Conservation (phyloP, 2,113 vertebrate genomes). For the Coturnix japonica region DNA sequence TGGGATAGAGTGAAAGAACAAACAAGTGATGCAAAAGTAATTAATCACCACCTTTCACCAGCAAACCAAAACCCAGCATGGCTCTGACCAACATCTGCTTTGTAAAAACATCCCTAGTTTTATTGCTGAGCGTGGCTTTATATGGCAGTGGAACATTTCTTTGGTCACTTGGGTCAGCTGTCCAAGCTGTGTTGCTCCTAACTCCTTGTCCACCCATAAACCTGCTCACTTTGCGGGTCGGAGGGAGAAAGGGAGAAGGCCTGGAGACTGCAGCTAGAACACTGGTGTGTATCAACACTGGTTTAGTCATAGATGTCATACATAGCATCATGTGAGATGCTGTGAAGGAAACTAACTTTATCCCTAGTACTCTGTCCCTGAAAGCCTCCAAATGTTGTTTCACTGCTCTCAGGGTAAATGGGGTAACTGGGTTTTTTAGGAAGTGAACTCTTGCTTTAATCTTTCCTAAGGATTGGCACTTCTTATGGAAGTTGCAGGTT, state of each 20-base stretch:
- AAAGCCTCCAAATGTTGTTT: background rate
- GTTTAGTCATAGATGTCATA: background rate
- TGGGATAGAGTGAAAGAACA: background rate
- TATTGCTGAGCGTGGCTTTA: background rate
- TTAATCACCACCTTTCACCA: background rate
- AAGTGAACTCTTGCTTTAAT: background rate
- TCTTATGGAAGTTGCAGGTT: background rate
- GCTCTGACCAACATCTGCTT: background rate
- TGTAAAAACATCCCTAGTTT: background rate
- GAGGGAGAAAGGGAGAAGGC: background rate
- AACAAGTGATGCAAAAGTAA: background rate
- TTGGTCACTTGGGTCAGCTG: background rate
- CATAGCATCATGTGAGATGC: background rate
- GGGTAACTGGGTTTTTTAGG: background rate
- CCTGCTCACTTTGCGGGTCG: accelerated
- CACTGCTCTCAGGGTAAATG: background rate
- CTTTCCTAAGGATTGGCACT: background rate
- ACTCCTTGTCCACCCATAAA: background rate
- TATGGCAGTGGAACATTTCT: background rate
- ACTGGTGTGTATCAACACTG: background rate
- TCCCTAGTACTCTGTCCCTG: background rate
- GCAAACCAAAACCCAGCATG: background rate
- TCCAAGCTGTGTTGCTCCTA: background rate
- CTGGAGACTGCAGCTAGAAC: background rate
- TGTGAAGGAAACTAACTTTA: background rate